phyloP scores from a whole-genome alignment of 1,140 invertebrate genomes.

The Lepidotrigona ventralis region DNA sequence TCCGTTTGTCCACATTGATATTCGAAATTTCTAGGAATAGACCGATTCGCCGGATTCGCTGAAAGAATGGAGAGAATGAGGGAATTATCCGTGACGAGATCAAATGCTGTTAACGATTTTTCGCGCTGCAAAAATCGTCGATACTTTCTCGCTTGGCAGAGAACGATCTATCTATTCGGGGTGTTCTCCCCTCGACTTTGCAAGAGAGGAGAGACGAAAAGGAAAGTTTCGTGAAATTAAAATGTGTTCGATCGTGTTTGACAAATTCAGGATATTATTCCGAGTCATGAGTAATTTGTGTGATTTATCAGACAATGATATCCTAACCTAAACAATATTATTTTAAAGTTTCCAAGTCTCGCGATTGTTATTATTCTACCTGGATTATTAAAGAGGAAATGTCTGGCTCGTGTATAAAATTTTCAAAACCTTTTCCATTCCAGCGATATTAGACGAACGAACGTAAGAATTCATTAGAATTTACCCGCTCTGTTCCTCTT shows the following conservation, averaged over 20 bases:
- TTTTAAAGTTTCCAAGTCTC: too few species aligned
- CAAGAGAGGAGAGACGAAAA: background rate
- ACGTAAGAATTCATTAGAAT: slow-evolving; percentile 25
- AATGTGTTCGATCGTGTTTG: too few species aligned
- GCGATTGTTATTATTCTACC: too few species aligned
- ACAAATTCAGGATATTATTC: too few species aligned
- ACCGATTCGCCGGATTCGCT: slow-evolving; percentile 29
- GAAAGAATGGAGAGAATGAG: slow-evolving; percentile 33
- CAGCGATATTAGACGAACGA: background rate
- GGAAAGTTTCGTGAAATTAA: too few species aligned
- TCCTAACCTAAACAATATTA: too few species aligned
- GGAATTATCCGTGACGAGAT: slow-evolving; percentile 31
- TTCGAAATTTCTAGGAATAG: slow-evolving; percentile 61
- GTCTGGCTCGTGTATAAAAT: background rate
- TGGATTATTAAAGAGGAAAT: too few species aligned
- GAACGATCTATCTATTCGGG: background rate
- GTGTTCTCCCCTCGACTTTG: background rate
- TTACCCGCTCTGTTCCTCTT: background rate
- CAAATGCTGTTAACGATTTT: slow-evolving; percentile 28
- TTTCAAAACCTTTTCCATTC: too few species aligned
- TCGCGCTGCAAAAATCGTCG: background rate
- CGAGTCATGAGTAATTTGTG: too few species aligned
- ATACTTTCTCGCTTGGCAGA: background rate
- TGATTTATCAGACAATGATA: too few species aligned
- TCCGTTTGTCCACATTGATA: slow-evolving; percentile 65